Percentiles rank a stretch among this genome's conserved stretches.
phyloP scores from a whole-genome alignment of 1,140 invertebrate species.

The Venustaconcha ellipsiformis region DNA sequence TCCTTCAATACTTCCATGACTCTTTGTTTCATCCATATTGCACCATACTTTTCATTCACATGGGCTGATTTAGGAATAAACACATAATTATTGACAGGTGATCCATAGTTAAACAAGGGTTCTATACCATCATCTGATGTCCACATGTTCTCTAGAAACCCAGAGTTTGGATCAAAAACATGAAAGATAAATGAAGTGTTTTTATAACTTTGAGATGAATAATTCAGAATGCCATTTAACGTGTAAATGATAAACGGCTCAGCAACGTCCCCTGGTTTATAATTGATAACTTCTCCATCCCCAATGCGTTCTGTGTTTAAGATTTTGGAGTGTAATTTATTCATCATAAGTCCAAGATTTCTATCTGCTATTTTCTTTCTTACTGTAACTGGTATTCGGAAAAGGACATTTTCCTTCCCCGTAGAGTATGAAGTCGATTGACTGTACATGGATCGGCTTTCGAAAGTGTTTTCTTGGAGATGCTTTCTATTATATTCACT shows the following conservation, averaged over 20 bases:
- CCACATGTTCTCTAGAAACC: constrained; percentile 47
- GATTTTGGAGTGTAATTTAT: too few species aligned
- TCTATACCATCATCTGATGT: constrained; percentile 35
- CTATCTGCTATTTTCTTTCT: too few species aligned
- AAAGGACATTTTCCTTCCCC: too few species aligned
- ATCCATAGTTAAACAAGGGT: constrained; percentile 11
- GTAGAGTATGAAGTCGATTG: too few species aligned
- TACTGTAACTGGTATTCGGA: too few species aligned
- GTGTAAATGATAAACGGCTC: constrained; percentile 34
- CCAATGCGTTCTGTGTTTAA: too few species aligned
- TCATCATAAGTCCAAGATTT: too few species aligned
- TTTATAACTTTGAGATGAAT: constrained; percentile 21
- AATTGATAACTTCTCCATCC: constrained; percentile 32
- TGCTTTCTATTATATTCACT: too few species aligned
- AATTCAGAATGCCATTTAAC: constrained; percentile 32
- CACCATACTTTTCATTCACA: constrained; percentile 28
- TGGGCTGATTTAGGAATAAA: constrained; percentile 35
- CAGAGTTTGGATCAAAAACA: constrained; percentile 39
- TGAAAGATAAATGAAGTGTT: constrained; percentile 40
- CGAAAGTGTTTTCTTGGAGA: too few species aligned
- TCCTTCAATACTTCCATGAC: constrained; percentile 5
- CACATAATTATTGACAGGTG: constrained; percentile 31
- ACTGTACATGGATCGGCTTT: too few species aligned
- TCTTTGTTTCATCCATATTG: constrained; percentile 40
- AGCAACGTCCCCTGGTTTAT: constrained; percentile 33